phyloP scores from a whole-genome alignment of 2,888 invertebrate species.

The Macaria liturata region DNA sequence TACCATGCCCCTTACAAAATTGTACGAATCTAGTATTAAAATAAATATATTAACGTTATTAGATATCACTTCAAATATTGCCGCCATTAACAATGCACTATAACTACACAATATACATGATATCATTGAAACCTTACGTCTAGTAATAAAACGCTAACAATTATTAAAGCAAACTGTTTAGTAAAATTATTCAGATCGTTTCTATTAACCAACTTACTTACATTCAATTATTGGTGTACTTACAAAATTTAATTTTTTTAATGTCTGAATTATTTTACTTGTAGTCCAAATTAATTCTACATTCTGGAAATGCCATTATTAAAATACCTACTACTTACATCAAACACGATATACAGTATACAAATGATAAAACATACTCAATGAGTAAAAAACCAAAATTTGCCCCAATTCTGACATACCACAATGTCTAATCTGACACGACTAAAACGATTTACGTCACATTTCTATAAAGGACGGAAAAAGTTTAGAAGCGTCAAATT shows the following conservation, averaged over 20 bases:
- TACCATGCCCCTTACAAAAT: conserved; percentile 35
- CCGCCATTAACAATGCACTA: conserved; percentile 36
- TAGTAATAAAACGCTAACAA: conserved; percentile 52
- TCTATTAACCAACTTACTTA: no score
- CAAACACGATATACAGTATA: conserved; percentile 50
- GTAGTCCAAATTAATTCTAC: conserved; percentile 41
- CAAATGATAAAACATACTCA: conserved; percentile 60
- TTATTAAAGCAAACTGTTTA: conserved; percentile 60
- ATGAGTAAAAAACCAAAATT: no score
- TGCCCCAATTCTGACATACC: no score
- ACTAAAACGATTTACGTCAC: no score
- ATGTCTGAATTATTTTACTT: conserved; percentile 19
- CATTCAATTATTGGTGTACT: background rate
- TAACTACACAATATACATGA: conserved; percentile 46
- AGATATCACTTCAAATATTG: conserved; percentile 49
- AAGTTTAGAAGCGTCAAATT: no score
- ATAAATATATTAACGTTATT: conserved; percentile 45
- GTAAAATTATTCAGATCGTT: conserved; percentile 6
- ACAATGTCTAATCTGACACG: no score
- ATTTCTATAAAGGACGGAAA: no score
- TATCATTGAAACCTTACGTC: conserved; percentile 44
- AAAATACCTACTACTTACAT: conserved; percentile 50
- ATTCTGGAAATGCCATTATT: conserved; percentile 69
- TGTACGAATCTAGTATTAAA: conserved; percentile 44
- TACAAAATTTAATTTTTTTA: background rate